Evolutionary conservation across 1,140 invertebrate genomes (phyloP).

Genomic region (Gyrodactylus bullatarudis): DNA sequence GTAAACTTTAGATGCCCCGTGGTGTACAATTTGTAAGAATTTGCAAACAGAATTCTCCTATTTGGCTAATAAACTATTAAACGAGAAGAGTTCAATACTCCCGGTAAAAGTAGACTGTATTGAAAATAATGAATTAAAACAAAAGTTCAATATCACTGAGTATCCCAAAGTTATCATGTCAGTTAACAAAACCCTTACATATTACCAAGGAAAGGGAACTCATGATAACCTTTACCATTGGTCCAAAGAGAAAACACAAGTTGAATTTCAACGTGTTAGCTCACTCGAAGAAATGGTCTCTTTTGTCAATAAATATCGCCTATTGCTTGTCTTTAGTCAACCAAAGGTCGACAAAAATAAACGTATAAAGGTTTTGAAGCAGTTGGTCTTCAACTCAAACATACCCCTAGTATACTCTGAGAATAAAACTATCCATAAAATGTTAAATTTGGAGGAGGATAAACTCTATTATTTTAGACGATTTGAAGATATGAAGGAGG

Average conservation of each 20-base stretch:
- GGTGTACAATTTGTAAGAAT: not conserved
- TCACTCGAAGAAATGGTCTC: not conserved
- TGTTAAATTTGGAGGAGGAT: not conserved
- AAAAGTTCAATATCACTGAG: not conserved
- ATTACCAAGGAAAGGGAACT: not conserved
- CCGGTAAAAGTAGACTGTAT: not conserved
- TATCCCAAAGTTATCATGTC: not conserved
- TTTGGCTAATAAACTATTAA: not conserved
- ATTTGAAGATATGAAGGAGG: not conserved
- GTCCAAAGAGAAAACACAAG: not conserved
- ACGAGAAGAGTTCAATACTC: not conserved
- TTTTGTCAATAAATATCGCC: not conserved
- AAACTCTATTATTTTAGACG: not conserved
- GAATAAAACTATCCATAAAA: not conserved
- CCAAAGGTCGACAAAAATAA: too few species aligned
- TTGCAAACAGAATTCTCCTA: not conserved
- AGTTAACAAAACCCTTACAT: not conserved
- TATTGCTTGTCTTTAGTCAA: not conserved
- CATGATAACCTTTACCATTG: not conserved
- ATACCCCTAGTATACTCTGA: not conserved
- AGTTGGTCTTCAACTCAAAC: not conserved
- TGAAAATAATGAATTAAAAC: not conserved
- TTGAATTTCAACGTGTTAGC: not conserved
- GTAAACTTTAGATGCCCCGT: not conserved
- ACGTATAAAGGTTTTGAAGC: not conserved